Conservation (phyloP, 2,797 vertebrate species). For the Odontamblyopus rebecca region DNA sequence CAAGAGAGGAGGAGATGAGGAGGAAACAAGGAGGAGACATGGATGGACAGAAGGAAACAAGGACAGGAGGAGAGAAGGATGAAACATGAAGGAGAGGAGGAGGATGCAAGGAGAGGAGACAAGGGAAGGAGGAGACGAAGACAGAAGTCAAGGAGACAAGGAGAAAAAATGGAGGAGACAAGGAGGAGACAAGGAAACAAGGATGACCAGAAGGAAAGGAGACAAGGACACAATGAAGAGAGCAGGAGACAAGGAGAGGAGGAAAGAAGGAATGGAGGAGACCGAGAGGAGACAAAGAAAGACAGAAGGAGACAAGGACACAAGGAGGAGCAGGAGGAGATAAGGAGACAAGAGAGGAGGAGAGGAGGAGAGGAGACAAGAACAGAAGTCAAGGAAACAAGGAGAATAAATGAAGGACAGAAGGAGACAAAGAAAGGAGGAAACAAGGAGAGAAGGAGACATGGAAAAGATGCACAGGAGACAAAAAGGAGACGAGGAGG, state of each 20-base stretch:
- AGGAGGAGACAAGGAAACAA: not conserved
- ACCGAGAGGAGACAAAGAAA: not conserved
- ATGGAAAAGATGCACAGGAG: too few relatives aligned
- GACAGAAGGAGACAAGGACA: too few relatives aligned
- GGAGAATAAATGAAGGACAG: not conserved
- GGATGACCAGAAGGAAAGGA: not conserved
- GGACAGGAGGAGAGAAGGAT: not conserved
- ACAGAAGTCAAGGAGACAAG: not conserved
- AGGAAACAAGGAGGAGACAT: not conserved
- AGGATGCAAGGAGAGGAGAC: not conserved
- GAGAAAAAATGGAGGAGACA: not conserved
- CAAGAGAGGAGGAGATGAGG: slow-evolving; percentile 1
- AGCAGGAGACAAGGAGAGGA: not conserved
- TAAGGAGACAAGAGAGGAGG: too few relatives aligned
- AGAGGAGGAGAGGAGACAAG: not conserved
- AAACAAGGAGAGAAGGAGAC: not conserved
- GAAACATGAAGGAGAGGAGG: not conserved
- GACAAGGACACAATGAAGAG: not conserved
- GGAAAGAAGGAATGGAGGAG: not conserved
- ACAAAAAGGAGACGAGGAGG: not conserved
- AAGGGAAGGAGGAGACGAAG: not conserved
- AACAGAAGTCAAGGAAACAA: not conserved
- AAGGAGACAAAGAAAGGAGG: not conserved
- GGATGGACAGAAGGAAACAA: too few relatives aligned
- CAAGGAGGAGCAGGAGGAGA: not conserved